These are phyloP conservation scores for Cirrhinus molitorella DNA, from an alignment of 2,797 vertebrate species.

Conservation along the genomic window DNA sequence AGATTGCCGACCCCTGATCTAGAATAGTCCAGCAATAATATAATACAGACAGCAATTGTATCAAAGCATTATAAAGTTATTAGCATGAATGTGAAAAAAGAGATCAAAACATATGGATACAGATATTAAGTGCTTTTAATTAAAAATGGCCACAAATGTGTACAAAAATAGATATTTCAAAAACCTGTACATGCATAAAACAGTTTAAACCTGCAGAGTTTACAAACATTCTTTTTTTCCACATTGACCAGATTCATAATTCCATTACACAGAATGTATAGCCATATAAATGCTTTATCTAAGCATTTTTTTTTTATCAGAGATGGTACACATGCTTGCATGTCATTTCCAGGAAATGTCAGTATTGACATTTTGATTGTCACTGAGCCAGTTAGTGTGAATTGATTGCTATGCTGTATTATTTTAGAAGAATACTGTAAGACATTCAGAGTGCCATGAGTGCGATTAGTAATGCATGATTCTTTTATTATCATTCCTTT, in stretches of 20 bases:
- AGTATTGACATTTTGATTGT: constrained; percentile 36
- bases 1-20: background rate
- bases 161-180: constrained; percentile 62
- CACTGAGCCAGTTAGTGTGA: constrained; percentile 26
- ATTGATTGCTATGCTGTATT: constrained; percentile 4
- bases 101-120: background rate
- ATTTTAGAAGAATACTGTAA: background rate
- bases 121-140: constrained; percentile 57
- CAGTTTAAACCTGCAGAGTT: constrained; percentile 31
- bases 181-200: constrained; percentile 59
- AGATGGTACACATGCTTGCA: constrained; percentile 26
- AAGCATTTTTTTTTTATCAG: background rate
- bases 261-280: constrained; percentile 21
- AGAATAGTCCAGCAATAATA: background rate
- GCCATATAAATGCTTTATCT: constrained; percentile 15
- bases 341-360: constrained; percentile 24
- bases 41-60: background rate
- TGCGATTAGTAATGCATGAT: background rate
- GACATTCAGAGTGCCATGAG: constrained; percentile 13
- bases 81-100: background rate
- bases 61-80: background rate
- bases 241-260: constrained; percentile 8
- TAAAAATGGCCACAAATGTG: constrained; percentile 51
- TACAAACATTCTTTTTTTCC: background rate
- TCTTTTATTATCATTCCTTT: background rate